A percentile compares a stretch with the other conserved stretches of the same genome.
These are phyloP conservation scores for Alcedo atthis DNA, from an alignment of 2,797 vertebrate species.

Conservation along the genomic window DNA sequence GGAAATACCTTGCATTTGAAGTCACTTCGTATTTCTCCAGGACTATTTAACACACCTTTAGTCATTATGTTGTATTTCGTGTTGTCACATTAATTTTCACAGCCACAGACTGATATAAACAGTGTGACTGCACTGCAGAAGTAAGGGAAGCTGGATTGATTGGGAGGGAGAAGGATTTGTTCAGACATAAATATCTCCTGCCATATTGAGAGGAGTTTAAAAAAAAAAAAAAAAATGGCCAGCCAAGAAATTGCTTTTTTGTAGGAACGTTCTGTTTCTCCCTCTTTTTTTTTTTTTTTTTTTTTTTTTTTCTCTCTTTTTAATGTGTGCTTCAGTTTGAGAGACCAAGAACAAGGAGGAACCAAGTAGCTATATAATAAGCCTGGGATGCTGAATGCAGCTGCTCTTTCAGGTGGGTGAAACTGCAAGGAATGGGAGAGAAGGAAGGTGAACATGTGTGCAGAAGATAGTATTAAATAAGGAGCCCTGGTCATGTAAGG, in stretches of 20 bases:
- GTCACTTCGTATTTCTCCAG: conserved; percentile 26
- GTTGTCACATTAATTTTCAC: conserved; percentile 66
- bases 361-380: background rate
- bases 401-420: background rate
- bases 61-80: conserved; percentile 22
- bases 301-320: background rate
- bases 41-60: conserved; percentile 62
- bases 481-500: background rate
- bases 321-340: background rate
- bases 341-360: background rate
- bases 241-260: conserved; percentile 70
- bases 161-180: conserved; percentile 62
- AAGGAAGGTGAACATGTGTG: background rate
- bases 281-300: background rate
- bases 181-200: conserved; percentile 71
- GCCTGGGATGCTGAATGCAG: background rate
- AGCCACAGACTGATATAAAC: conserved; percentile 48
- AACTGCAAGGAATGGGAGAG: background rate
- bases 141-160: conserved; percentile 42
- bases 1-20: conserved; percentile 66
- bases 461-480: background rate
- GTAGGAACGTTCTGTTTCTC: conserved; percentile 54
- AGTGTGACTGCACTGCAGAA: conserved; percentile 34
- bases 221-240: conserved; percentile 42
- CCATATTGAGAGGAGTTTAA: conserved; percentile 63